A percentile compares a stretch with the other conserved stretches of the same genome.
phyloP scores from a whole-genome alignment of 1,140 invertebrate species.

The Drosophila suzukii region DNA sequence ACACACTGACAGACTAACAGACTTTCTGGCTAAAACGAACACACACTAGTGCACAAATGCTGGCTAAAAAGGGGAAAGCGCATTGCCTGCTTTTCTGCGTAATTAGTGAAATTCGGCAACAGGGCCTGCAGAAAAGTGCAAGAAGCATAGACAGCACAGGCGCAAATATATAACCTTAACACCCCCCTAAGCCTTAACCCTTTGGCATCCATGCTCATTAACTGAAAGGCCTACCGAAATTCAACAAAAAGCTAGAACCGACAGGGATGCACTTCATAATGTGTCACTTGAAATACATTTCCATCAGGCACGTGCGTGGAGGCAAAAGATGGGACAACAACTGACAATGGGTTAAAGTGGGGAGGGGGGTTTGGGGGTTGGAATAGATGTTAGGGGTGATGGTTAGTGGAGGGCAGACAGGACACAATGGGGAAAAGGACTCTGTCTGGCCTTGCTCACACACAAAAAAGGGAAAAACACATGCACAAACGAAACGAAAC shows the following conservation, averaged over 20 bases:
- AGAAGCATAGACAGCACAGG: constrained; percentile 43
- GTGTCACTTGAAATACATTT: constrained; percentile 77
- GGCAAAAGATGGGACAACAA: constrained; percentile 50
- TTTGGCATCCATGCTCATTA: constrained; percentile 61
- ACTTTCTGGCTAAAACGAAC: constrained; percentile 2
- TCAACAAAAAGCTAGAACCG: constrained; percentile 29
- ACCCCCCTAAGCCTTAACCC: background rate
- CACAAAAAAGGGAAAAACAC: background rate
- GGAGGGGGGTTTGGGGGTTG: background rate
- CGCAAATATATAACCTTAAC: constrained; percentile 27
- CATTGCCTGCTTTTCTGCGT: constrained; percentile 68
- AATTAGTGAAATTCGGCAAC: constrained; percentile 80
- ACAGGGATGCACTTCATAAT: constrained; percentile 74
- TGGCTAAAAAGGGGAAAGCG: constrained; percentile 29
- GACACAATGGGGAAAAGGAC: constrained; percentile 40
- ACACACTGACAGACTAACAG: background rate
- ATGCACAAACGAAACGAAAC: constrained; percentile 34
- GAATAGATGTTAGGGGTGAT: background rate
- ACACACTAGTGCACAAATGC: constrained; percentile 13
- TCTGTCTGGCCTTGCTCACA: constrained; percentile 58
- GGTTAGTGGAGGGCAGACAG: constrained; percentile 8
- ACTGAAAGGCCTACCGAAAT: constrained; percentile 53
- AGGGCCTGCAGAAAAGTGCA: constrained; percentile 65
- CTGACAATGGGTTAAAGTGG: constrained; percentile 23
- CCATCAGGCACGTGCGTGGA: constrained; percentile 60